Evolutionary conservation across 2,797 vertebrate species (phyloP), one percentile per base, ranked within the genome.

Genomic region (Pseudomugil gertrudae): DNA sequence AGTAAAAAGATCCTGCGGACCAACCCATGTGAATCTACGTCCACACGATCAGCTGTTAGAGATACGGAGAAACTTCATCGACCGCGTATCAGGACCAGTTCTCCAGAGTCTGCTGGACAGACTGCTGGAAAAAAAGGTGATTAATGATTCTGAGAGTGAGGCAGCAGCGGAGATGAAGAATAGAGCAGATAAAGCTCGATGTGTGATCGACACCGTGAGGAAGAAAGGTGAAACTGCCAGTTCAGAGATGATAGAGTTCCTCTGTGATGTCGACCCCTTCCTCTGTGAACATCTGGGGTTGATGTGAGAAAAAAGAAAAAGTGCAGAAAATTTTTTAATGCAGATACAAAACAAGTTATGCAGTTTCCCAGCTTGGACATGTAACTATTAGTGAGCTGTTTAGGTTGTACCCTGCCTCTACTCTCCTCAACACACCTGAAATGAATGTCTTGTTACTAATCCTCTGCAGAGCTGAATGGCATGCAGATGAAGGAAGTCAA

Each of bases 161-260:
- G 38, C 15, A 43, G 38, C 38, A 9, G 38, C 19, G 38, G 38
- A 19, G 38, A 43, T 1, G 17, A 43, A 43, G 38, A 43, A 19
- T 2, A 43, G 38, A 43, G 38, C 3, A n/a, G 38, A 43, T 1
- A 43, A 43, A 43, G 38, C 38, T 43, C 17, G 38, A 35, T 21
- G 29, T 43, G 67, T 72, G 59, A 26, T 40, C 58, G 26, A 72
- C 64, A 40, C 0, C 6, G 61, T 53, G 19, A 43, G 35, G 24
- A 53, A 24, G 0, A 66, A 66, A 58, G 64, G 64, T 14, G 24
- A 29, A 1, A 13, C 2, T 38, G 64, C 55, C 14, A 51, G 45
- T 29, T 57, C 64, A 8, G 0, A 30, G 33, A 58, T 58, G 55
- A 23, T 66, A 1, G 11, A 8, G 0, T 38, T 51, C 4, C 43